These are phyloP conservation scores for Podotricha telesiphe DNA, from an alignment of 2,888 invertebrate genomes.

Conservation along the genomic window DNA sequence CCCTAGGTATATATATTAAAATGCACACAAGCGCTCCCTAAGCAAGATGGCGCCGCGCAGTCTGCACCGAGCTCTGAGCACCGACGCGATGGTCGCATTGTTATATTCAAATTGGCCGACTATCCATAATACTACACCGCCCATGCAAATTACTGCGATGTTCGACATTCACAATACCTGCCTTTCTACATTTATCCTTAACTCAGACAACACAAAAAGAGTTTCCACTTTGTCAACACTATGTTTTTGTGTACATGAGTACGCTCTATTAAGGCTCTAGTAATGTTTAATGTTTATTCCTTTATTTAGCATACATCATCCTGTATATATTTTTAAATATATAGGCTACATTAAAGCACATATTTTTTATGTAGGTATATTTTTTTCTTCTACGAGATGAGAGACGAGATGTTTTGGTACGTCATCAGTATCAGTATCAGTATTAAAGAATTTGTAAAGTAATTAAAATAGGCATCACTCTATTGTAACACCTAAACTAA, in stretches of 20 bases:
- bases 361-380: no score
- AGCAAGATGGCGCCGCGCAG: constrained; percentile 31
- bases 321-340: no score
- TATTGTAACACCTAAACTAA: no score
- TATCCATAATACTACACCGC: background rate
- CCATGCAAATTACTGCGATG: constrained; percentile 21
- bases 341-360: no score
- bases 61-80: constrained; percentile 9
- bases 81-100: background rate
- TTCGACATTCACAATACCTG: constrained; percentile 13
- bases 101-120: constrained; percentile 17
- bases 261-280: no score
- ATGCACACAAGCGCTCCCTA: constrained; percentile 7
- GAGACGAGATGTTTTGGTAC: no score
- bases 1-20: constrained; percentile 18
- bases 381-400: no score
- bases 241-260: background rate
- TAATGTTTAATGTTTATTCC: no score
- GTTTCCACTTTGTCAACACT: background rate
- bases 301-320: no score
- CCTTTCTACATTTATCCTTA: background rate
- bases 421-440: no score
- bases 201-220: background rate
- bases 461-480: no score
- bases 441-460: no score